Base-by-base conservation (phyloP, 2,888 invertebrate genomes). In the Aporophyla lueneburgensis region DNA sequence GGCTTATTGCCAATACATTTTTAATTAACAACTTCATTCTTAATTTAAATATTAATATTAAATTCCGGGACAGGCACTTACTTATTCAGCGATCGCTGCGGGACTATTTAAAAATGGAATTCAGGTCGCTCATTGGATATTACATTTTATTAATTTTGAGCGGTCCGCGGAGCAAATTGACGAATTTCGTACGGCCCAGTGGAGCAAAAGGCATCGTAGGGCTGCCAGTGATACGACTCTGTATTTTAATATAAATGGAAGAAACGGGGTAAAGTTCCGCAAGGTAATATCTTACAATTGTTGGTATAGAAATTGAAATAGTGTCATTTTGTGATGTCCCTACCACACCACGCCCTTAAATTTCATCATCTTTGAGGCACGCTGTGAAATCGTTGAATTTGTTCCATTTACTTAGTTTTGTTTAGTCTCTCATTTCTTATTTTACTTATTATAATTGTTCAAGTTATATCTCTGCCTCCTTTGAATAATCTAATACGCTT, bases 121-220 rank as follows among this genome's bases (percentile, higher is more conserved):
- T 74, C 74, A 75, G 81, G 63, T 79, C 78, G 74, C 53, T 76
- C 75, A 72, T 79, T 80, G 76, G 80, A 83, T 86, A 87, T 89
- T 84, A 83, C 76, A 85, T 86, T 89, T 89, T 89, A 89, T 88
- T 89, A 89, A 89, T 88, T 89, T 87, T 74, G 75, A 75, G 78
- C 83, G 86, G 78, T 74, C 74, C 74, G 68, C 77, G 53, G 81
- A 76, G 66, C 80, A 86, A 89, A 86, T 85, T 87, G 87, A 87
- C 83, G 84, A 71, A 88, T 89, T 80, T 80, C 59, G 77, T 80
- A 61, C 81, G 83, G 78, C 66, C 79, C 83, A 74, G 66, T 81
- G 84, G 65, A 85, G 80, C 84, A 83, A n/a, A 33, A 54, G 71
- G 62, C 63, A 69, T 51, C 62, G 58, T 21, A 88, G 86, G 86